phyloP scores from a whole-genome alignment of 2,797 vertebrate species.

The Crenichthys baileyi region DNA sequence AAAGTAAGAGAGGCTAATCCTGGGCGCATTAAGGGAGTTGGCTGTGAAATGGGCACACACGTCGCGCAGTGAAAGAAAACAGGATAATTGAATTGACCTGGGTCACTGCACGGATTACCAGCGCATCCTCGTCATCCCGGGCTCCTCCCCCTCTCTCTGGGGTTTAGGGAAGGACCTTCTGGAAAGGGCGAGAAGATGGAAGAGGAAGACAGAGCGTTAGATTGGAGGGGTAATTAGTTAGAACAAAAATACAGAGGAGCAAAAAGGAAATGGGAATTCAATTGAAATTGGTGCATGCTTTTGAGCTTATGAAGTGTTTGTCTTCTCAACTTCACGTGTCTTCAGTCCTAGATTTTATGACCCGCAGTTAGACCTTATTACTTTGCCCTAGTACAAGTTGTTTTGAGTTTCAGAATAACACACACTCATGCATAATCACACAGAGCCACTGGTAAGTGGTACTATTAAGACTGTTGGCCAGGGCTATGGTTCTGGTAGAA shows the following conservation, averaged over 20 bases:
- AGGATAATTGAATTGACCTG: slow-evolving; percentile 90
- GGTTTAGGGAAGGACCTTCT: slow-evolving; percentile 80
- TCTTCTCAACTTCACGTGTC: slow-evolving; percentile 44
- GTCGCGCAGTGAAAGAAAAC: slow-evolving; percentile 81
- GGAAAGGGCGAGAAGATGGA: slow-evolving; percentile 71
- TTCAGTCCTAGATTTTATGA: slow-evolving; percentile 50
- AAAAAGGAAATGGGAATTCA: slow-evolving; percentile 18
- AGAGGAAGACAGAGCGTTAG: slow-evolving; percentile 49
- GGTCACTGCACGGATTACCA: slow-evolving; percentile 84
- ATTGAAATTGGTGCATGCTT: slow-evolving; percentile 21
- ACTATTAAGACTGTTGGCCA: slow-evolving; percentile 19
- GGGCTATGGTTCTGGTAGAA: slow-evolving; percentile 17
- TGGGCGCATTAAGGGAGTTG: slow-evolving; percentile 84
- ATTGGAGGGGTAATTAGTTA: slow-evolving; percentile 57
- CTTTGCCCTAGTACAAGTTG: slow-evolving; percentile 34
- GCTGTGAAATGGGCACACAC: slow-evolving; percentile 86
- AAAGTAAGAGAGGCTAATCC: slow-evolving; percentile 88
- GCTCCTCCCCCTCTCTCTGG: slow-evolving; percentile 76
- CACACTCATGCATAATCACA: slow-evolving; percentile 21
- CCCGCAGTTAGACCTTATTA: slow-evolving; percentile 46
- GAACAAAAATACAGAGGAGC: slow-evolving; percentile 23
- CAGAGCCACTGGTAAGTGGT: slow-evolving; percentile 20
- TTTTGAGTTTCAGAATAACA: slow-evolving; percentile 29
- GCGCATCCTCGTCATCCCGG: slow-evolving; percentile 71
- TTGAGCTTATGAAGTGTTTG: slow-evolving; percentile 42